A percentile compares a stretch with the other conserved stretches of the same genome.
phyloP scores from a whole-genome alignment of 1,140 invertebrate genomes.

The Ceratina australensis region DNA sequence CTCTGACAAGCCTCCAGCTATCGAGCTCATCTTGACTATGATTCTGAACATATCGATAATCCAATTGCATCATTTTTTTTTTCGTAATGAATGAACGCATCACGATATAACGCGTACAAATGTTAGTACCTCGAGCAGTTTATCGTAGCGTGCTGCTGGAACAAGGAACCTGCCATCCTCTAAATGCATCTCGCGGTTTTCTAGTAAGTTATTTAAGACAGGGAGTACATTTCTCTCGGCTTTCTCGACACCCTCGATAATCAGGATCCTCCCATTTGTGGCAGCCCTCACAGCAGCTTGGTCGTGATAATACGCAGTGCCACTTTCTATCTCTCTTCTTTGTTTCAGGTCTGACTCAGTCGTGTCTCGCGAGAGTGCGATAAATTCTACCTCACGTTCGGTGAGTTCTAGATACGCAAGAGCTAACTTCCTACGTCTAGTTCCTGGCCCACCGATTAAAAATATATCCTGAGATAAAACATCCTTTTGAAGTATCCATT shows the following conservation, averaged over 20 bases:
- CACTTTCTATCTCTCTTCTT: constrained; percentile 92
- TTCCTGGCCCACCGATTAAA: constrained; percentile 93
- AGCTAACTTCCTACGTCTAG: constrained; percentile 87
- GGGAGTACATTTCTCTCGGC: constrained; percentile 98
- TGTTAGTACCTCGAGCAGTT: constrained; percentile 87
- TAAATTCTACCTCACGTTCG: constrained; percentile 94
- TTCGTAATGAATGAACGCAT: neutral
- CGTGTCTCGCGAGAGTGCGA: constrained; percentile 95
- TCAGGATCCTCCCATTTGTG: constrained; percentile 90
- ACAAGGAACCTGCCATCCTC: constrained; percentile 98
- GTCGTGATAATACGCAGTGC: constrained; percentile 95
- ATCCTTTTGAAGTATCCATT: constrained; percentile 98
- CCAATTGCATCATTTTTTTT: constrained; percentile 31
- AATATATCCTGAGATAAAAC: constrained; percentile 96
- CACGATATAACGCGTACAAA: no score
- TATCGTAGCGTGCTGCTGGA: constrained; percentile 93
- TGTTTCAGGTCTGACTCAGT: constrained; percentile 98
- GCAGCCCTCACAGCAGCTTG: constrained; percentile 97
- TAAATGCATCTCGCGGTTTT: constrained; percentile 98
- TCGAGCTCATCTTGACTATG: constrained; percentile 90
- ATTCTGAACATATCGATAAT: constrained; percentile 80
- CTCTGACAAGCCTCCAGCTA: constrained; percentile 91
- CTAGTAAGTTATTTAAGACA: constrained; percentile 98
- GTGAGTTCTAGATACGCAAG: constrained; percentile 94
- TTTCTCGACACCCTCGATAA: constrained; percentile 99